Base-by-base conservation (phyloP, 2,113 vertebrate genomes). In the Ovis aries region DNA sequence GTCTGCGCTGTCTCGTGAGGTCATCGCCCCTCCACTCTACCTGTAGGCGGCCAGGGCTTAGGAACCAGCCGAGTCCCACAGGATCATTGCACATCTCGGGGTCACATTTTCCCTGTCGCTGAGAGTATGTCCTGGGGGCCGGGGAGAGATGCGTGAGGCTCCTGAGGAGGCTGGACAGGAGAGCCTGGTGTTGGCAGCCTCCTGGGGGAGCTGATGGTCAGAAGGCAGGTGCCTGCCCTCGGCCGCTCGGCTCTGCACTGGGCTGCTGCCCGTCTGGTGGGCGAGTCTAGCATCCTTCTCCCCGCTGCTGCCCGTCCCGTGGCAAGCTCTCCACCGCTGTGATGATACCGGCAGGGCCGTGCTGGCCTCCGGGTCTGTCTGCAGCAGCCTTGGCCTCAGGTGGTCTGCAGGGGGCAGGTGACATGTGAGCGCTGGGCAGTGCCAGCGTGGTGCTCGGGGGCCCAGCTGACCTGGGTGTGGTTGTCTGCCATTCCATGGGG, bases 321-420 rank as follows among this genome's bases (percentile, higher is more conserved):
- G 25, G 48, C 1, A 0, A 9, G 14, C 45, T 36, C 3, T 84
- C 88, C 3, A 0, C 31, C 2, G 13, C 55, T 11, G 0, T 7
- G 8, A 50, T 25, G 6, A 6, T 3, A 6, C 36, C 29, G 21
- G 40, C 45, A 15, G 36, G 23, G 62, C 33, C 21, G 0, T 55
- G 13, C 43, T 7, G 6, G 25, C 8, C 60, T 55, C 74, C 0
- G 0, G n/a, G 53, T 77, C n/a, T 27, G 15, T 62, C 40, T 15
- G 36, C 43, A 1, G 33, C 4, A 15, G 67, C n/a, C n/a, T 60
- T 36, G 82, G 74, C n/a, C 14, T 57, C 2, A 7, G 31, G 74
- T 23, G 57, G n/a, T 48, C 64, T 27, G 40, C 55, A 43, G 3
- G 6, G 59, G 53, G 43, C 29, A 52, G 50, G 60, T 81, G 52